Percentiles rank a stretch among this genome's conserved stretches.
These are phyloP conservation scores for Pseudorhombus dupliciocellatus DNA, from an alignment of 2,113 vertebrate species.

Conservation along the genomic window DNA sequence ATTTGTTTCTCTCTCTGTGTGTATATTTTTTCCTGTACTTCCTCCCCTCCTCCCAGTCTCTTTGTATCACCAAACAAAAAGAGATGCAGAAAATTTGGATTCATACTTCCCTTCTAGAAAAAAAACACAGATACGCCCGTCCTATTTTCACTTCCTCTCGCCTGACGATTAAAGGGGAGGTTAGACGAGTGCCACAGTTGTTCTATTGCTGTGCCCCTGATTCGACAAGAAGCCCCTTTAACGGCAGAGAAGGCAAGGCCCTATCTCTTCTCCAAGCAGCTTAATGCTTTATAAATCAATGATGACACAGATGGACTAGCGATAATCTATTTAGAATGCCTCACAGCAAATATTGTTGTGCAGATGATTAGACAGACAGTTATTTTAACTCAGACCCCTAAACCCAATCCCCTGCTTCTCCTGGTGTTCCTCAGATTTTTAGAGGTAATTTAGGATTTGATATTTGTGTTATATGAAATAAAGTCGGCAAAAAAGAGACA, in stretches of 20 bases:
- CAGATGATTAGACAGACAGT: slow-evolving; percentile 98
- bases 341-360: slow-evolving; percentile 99
- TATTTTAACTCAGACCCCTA: slow-evolving; percentile 88
- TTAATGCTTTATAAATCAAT: slow-evolving; percentile 99
- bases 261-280: slow-evolving; percentile 94
- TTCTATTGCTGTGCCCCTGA: slow-evolving; percentile 84
- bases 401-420: slow-evolving; percentile 68
- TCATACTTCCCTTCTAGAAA: slow-evolving; percentile 77
- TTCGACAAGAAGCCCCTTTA: slow-evolving; percentile 93
- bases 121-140: slow-evolving; percentile 65
- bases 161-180: slow-evolving; percentile 84
- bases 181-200: slow-evolving; percentile 85
- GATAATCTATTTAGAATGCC: slow-evolving; percentile 99
- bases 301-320: slow-evolving; percentile 99
- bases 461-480: slow-evolving; percentile 72
- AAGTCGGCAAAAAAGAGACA: slow-evolving; percentile 80
- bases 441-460: slow-evolving; percentile 42
- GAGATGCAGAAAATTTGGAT: slow-evolving; percentile 91
- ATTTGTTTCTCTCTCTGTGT: slow-evolving; percentile 65
- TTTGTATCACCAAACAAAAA: slow-evolving; percentile 77
- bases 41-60: slow-evolving; percentile 77
- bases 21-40: slow-evolving; percentile 69
- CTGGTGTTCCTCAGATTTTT: slow-evolving; percentile 66
- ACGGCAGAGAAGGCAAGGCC: slow-evolving; percentile 87
- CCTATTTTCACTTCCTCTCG: slow-evolving; percentile 94